A percentile compares a stretch with the other conserved stretches of the same genome.
phyloP scores from a whole-genome alignment of 2,888 invertebrate genomes.

The Diogma glabrata region DNA sequence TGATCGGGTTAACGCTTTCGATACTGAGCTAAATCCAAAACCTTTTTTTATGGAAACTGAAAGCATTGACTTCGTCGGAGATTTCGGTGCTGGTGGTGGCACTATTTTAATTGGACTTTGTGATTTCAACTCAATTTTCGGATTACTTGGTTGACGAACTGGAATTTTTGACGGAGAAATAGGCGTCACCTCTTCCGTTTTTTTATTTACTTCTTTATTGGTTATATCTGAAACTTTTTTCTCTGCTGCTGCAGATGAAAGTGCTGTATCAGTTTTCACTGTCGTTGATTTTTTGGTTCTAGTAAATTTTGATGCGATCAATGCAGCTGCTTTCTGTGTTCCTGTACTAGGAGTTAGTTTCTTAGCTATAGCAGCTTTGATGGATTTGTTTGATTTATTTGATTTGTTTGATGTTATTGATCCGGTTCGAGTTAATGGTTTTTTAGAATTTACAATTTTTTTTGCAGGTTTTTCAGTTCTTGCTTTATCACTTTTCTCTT shows the following conservation, averaged over 20 bases:
- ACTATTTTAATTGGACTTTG: not conserved
- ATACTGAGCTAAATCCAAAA: conserved; percentile 1
- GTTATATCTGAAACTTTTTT: not conserved
- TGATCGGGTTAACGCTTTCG: conserved; percentile 1
- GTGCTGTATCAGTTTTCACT: not conserved
- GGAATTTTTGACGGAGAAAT: conserved; percentile 33
- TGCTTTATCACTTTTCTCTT: not conserved
- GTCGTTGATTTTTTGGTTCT: not conserved
- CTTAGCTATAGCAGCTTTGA: not conserved
- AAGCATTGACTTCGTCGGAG: conserved; percentile 2
- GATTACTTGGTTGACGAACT: conserved; percentile 18
- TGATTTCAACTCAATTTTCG: conserved; percentile 4
- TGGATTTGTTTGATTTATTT: no score
- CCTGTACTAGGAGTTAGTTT: not conserved
- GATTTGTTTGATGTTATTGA: conserved; percentile 4
- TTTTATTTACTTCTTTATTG: not conserved
- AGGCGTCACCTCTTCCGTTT: not conserved
- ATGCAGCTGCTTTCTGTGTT: not conserved
- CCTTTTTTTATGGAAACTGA: conserved; percentile 2
- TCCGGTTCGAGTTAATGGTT: not conserved
- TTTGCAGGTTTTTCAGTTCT: not conserved
- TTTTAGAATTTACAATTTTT: not conserved
- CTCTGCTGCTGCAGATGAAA: no score
- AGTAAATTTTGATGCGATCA: not conserved
- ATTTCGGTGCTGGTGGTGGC: not conserved